phyloP scores from a whole-genome alignment of 2,888 invertebrate species.

The Venusia cambrica region DNA sequence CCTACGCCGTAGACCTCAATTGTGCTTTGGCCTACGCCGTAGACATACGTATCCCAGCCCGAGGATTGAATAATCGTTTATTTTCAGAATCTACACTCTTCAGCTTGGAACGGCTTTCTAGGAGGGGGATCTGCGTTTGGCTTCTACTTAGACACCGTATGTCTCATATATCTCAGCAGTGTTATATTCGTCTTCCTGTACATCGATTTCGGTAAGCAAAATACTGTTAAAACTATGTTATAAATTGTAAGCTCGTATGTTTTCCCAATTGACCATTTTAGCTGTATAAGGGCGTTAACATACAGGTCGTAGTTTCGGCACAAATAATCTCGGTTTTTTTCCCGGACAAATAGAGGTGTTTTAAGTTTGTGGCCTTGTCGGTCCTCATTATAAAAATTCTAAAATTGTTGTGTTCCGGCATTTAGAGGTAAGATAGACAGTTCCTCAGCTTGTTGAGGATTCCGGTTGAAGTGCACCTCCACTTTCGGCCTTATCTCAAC shows the following conservation, averaged over 20 bases:
- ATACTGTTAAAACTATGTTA: neutral
- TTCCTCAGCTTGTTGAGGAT: no score
- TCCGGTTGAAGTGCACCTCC: no score
- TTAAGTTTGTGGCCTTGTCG: no score
- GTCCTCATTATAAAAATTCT: no score
- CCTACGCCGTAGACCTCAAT: constrained; percentile 4
- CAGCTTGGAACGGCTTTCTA: constrained; percentile 85
- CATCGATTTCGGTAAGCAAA: constrained; percentile 58
- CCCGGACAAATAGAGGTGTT: no score
- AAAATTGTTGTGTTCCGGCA: no score
- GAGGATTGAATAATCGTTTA: constrained; percentile 6
- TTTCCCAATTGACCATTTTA: constrained; percentile 7
- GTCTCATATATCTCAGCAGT: constrained; percentile 82
- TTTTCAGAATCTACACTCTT: constrained; percentile 82
- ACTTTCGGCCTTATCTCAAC: no score
- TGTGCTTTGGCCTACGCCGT: no score
- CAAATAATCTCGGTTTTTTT: no score
- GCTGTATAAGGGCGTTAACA: no score
- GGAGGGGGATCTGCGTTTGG: constrained; percentile 84
- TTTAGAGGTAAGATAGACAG: no score
- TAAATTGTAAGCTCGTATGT: neutral
- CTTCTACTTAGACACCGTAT: constrained; percentile 84
- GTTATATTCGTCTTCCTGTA: constrained; percentile 85
- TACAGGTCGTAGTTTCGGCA: no score
- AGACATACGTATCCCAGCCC: neutral